Evolutionary conservation across 2,888 invertebrate genomes (phyloP), one percentile per base, ranked within the genome.

Genomic region (Gonocerus acuteangulatus): DNA sequence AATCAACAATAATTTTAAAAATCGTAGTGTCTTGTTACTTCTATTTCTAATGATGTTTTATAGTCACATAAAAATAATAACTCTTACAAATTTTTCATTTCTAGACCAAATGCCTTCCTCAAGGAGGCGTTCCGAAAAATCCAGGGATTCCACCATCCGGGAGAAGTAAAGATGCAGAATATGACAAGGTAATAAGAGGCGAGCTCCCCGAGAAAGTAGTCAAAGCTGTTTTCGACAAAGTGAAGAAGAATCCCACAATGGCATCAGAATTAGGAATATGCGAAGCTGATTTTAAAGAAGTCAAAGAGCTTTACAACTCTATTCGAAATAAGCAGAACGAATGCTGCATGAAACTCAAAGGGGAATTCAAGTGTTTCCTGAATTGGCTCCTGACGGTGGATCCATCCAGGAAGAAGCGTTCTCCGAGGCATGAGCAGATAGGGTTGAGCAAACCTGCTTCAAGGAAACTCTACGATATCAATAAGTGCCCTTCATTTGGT

Each of bases 331-430:
- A 27, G n/a, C 21, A 34, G 13, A 47, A 18, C 1, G 44, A 47
- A 1, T 57, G 57, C 4, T 57, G 57, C 32, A 13, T 23, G 6
- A 45, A 21, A 23, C 4, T 57, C 7, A 27, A 16, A 2, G 57
- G 45, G 2, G 57, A 57, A 22, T 32, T 57, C 32, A 45, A 47
- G 18, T 57, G 57, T 9, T 57, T 57, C 19, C 27, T 57, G 1
- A 57, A 4, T 32, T 57, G 57, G 57, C 2, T 57, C 4, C 47
- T 57, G 2, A 47, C 57, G 13, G 3, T 47, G 4, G 57, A 57
- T 13, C 44, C 57, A 1, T 47, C 57, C 1, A 7, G 57, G 16
- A 57, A 21, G 9, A 57, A 47, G 13, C 57, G 57, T 2, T 21
- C 52, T 13, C 13, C 19, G 1, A 4, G 9, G 4, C 4, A 6